Evolutionary conservation across 2,888 invertebrate genomes (phyloP).

Genomic region (Ormyrus pomaceus): DNA sequence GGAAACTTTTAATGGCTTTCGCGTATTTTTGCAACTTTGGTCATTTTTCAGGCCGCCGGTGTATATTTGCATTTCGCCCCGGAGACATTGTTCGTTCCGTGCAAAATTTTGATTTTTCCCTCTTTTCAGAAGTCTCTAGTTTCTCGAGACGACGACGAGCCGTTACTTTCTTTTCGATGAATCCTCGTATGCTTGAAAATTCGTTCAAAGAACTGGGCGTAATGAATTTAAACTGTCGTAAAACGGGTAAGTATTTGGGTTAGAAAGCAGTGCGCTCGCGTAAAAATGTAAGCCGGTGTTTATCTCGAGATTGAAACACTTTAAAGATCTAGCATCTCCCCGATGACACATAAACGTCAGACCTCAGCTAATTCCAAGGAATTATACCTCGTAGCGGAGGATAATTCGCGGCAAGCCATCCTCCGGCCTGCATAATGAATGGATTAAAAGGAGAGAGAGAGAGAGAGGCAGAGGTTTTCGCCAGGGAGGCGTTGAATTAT

Average conservation of each 20-base stretch:
- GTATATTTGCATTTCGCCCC: background rate
- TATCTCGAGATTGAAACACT: background rate
- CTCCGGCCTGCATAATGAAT: background rate
- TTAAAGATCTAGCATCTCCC: too few relatives aligned
- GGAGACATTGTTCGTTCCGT: background rate
- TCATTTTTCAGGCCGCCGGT: constrained; percentile 16
- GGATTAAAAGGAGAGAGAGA: constrained; percentile 12
- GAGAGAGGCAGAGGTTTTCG: background rate
- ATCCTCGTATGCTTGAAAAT: too few relatives aligned
- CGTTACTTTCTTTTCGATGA: too few relatives aligned
- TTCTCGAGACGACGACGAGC: too few relatives aligned
- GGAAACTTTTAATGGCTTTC: constrained; percentile 32
- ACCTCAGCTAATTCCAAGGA: background rate
- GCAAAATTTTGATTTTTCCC: background rate
- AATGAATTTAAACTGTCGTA: too few relatives aligned
- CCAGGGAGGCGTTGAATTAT: constrained; percentile 42
- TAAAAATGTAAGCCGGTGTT: background rate
- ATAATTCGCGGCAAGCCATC: background rate
- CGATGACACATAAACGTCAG: constrained; percentile 19
- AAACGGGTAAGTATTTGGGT: too few relatives aligned
- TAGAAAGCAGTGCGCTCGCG: too few relatives aligned
- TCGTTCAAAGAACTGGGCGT: too few relatives aligned
- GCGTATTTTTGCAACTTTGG: constrained; percentile 30
- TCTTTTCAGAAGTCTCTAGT: background rate
- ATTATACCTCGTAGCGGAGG: background rate